Base-by-base conservation (phyloP, 2,797 vertebrate genomes). In the Galago senegalensis region DNA sequence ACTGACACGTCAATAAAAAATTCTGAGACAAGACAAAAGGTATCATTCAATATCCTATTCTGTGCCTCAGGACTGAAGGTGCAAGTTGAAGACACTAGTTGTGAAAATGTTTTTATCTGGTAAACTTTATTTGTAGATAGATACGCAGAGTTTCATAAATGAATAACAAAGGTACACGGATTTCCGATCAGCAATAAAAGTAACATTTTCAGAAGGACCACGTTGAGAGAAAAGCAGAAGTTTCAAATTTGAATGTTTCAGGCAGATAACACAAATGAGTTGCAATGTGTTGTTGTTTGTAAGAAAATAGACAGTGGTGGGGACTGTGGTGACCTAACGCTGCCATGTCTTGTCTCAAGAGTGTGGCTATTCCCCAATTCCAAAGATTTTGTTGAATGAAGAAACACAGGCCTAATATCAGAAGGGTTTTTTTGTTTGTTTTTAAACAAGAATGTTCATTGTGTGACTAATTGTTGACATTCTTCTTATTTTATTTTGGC, bases 81-180 rank as follows among this genome's bases (percentile, higher is more conserved):
- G 37, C 6, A 21, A 75, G 23, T 67, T 49, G 53, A 88, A 84
- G 65, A 43, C 37, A 29, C 12, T 31, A 69, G 75, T 4, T 63
- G n/a, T 79, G 70, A 72, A 93, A 67, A 67, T n/a, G 46, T 37
- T 87, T 77, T 92, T 70, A 86, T 77, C 23, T n/a, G 46, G 37
- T 14, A 87, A 31, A 84, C 61, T 46, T 85, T 34, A 40, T 67
- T 67, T 67, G n/a, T 67, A 67, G 16, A n/a, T 14, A n/a, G 65
- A 63, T 77, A 43, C 2, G 79, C 13, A 21, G 3, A 18, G 12
- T 73, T 89, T 89, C 73, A 69, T 70, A 34, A 87, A 76, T 29
- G 43, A 60, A 69, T 29, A 53, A 40, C 27, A 69, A 65, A n/a
- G 37, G 56, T 21, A 25, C 29, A 21, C 14, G 23, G 2, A 60